Evolutionary conservation across 2,888 invertebrate species (phyloP).

Genomic region (Phoronis australis): DNA sequence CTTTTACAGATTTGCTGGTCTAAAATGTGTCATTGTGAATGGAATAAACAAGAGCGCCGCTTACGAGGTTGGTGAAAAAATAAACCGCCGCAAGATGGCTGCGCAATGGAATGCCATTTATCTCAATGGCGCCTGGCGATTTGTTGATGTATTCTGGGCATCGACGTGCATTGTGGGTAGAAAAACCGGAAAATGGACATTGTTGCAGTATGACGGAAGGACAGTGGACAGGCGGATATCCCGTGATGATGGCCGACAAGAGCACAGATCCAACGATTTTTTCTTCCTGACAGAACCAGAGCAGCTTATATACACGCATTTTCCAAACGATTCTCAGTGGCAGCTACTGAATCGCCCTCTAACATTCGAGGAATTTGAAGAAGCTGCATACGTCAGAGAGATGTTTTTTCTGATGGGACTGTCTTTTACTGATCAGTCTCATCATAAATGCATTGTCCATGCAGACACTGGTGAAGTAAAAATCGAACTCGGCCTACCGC

Average conservation of each 20-base stretch:
- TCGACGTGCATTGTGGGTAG: slow-evolving; percentile 41
- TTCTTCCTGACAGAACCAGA: slow-evolving; percentile 48
- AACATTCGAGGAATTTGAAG: slow-evolving; percentile 31
- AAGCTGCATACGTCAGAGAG: slow-evolving; percentile 41
- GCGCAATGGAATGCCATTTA: slow-evolving; percentile 51
- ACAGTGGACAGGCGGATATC: slow-evolving; percentile 13
- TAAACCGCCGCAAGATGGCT: slow-evolving; percentile 36
- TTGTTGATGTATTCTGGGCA: slow-evolving; percentile 48
- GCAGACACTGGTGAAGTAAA: slow-evolving; percentile 36
- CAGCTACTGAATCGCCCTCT: slow-evolving; percentile 37
- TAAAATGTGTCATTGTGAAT: slow-evolving; percentile 41
- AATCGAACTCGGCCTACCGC: slow-evolving; percentile 31
- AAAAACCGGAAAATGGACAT: slow-evolving; percentile 37
- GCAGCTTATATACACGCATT: slow-evolving; percentile 42
- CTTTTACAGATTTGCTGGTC: slow-evolving; percentile 36
- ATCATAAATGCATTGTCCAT: slow-evolving; percentile 25
- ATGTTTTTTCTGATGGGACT: slow-evolving; percentile 38
- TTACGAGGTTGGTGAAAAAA: slow-evolving; percentile 38
- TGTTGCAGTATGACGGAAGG: slow-evolving; percentile 36
- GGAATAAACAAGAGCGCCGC: slow-evolving; percentile 50
- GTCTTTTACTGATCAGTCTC: slow-evolving; percentile 24
- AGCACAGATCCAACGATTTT: slow-evolving; percentile 47
- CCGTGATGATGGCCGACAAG: slow-evolving; percentile 31
- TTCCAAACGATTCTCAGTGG: slow-evolving; percentile 41
- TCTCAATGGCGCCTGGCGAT: slow-evolving; percentile 41